Conservation (phyloP, 1,140 invertebrate species). For the Papilio polytes region DNA sequence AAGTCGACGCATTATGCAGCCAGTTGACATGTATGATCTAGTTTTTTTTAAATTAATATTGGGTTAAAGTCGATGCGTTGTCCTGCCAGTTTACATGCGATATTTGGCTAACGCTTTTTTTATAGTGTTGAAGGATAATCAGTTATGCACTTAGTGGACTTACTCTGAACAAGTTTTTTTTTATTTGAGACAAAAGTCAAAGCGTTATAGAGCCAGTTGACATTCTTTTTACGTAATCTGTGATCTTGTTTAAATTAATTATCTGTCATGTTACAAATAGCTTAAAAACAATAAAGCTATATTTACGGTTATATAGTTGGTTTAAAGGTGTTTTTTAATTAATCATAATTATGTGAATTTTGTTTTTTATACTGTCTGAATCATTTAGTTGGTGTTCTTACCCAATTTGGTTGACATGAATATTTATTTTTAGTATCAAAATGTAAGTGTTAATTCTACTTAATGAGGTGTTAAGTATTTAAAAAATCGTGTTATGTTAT, state of each 20-base stretch:
- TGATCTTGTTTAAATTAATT: conserved; percentile 5
- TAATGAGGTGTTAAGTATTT: not conserved
- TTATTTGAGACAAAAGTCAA: no score
- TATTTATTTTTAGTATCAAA: not conserved
- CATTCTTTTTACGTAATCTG: no score
- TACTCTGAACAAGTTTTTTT: no score
- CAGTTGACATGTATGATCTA: not conserved
- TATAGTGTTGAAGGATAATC: no score
- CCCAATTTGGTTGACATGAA: not conserved
- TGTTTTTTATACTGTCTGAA: not conserved
- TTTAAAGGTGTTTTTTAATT: not conserved
- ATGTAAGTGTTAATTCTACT: not conserved
- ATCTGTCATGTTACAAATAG: not conserved
- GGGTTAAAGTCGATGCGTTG: not conserved
- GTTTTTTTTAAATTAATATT: not conserved
- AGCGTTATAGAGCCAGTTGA: no score
- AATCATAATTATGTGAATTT: conserved; percentile 1
- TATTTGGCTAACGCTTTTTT: no score
- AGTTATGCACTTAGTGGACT: no score
- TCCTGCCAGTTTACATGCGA: no score
- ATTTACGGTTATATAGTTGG: not conserved
- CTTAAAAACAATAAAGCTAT: not conserved
- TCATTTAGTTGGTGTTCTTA: not conserved
- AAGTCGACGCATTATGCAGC: not conserved
- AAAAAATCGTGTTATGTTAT: not conserved